These are phyloP conservation scores for Meda fulgida DNA, from an alignment of 2,797 vertebrate genomes.

Conservation along the genomic window DNA sequence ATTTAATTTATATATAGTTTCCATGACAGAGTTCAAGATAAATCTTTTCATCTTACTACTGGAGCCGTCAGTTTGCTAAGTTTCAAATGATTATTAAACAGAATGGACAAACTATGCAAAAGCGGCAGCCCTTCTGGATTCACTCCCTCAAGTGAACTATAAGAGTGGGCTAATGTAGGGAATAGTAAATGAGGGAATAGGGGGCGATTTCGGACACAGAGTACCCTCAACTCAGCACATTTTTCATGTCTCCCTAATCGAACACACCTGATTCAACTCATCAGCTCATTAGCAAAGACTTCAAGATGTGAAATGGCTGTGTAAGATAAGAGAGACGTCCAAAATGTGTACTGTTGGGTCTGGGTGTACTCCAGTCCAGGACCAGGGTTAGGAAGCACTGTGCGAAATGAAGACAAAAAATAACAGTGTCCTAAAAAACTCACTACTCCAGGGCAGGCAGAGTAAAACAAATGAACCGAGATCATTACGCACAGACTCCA, in stretches of 20 bases:
- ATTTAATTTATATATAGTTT: too few relatives aligned
- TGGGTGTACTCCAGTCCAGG: background rate
- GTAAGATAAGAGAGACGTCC: background rate
- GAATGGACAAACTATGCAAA: too few relatives aligned
- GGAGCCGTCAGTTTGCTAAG: too few relatives aligned
- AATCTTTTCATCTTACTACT: too few relatives aligned
- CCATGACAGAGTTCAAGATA: too few relatives aligned
- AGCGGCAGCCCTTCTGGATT: too few relatives aligned
- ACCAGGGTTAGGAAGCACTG: background rate
- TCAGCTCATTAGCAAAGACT: background rate
- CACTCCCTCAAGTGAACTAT: too few relatives aligned
- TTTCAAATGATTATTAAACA: too few relatives aligned
- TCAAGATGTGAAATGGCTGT: background rate
- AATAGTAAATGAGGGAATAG: too few relatives aligned
- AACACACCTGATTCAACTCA: background rate
- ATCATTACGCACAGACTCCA: conserved; percentile 25
- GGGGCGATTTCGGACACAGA: background rate
- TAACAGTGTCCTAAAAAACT: conserved; percentile 1
- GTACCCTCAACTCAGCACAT: background rate
- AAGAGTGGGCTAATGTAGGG: too few relatives aligned
- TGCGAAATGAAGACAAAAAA: background rate
- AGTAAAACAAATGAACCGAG: conserved; percentile 26
- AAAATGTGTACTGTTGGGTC: background rate
- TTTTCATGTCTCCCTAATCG: background rate
- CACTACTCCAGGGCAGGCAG: background rate